Evolutionary conservation across 2,888 invertebrate species (phyloP).

Genomic region (Lasioglossum pauxillum): DNA sequence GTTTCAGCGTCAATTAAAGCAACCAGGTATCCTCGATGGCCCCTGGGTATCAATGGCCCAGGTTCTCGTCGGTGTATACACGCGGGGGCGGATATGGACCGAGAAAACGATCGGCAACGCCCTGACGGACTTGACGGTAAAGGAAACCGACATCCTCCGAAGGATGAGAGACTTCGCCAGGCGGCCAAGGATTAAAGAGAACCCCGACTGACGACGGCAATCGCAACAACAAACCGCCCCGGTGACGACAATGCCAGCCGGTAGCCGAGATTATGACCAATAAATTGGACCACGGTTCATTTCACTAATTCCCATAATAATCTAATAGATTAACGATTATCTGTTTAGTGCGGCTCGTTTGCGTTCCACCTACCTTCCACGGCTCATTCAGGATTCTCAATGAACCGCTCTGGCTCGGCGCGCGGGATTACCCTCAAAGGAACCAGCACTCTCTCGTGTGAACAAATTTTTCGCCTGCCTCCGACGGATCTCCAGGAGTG

Average conservation of each 20-base stretch:
- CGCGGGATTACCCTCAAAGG: conserved; percentile 37
- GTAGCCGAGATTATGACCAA: conserved; percentile 82
- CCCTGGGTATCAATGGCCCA: conserved; percentile 69
- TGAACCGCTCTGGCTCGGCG: conserved; percentile 50
- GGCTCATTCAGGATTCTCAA: conserved; percentile 64
- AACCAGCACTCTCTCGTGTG: conserved; percentile 31
- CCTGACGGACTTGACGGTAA: conserved; percentile 73
- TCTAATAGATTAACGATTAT: conserved; percentile 84
- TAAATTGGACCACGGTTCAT: conserved; percentile 83
- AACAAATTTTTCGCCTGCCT: conserved; percentile 15
- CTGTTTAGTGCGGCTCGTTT: conserved; percentile 83
- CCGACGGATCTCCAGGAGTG: not conserved
- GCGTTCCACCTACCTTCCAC: conserved; percentile 56
- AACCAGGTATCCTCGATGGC: conserved; percentile 67
- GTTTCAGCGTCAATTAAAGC: conserved; percentile 80
- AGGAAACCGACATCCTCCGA: conserved; percentile 76
- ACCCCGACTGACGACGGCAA: conserved; percentile 72
- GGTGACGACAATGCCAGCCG: conserved; percentile 73
- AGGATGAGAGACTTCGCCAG: conserved; percentile 65
- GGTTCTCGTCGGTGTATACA: conserved; percentile 46
- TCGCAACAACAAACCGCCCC: conserved; percentile 71
- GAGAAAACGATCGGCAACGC: conserved; percentile 51
- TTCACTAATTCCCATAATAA: conserved; percentile 84
- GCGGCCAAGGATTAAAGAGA: conserved; percentile 78
- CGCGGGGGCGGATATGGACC: conserved; percentile 25